Conservation (phyloP, 1,140 invertebrate genomes). For the Druon quercuslanigerum region DNA sequence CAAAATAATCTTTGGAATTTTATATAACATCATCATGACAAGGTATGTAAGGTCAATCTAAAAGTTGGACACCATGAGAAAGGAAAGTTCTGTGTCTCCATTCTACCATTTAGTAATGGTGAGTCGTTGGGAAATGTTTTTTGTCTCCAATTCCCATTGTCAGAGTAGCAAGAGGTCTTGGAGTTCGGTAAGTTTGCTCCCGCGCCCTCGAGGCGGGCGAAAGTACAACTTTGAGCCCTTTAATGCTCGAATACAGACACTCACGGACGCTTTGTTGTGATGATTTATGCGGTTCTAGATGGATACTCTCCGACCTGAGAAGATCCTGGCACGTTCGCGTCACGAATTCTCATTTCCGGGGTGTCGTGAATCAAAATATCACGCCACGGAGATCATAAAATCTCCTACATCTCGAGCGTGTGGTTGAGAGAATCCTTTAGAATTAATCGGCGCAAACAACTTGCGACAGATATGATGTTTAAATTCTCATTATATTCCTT, state of each 20-base stretch:
- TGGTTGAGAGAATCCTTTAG: constrained; percentile 2
- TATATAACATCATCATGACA: constrained; percentile 8
- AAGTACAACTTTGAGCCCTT: constrained; percentile 27
- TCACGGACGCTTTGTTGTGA: constrained; percentile 24
- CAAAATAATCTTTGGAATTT: neutral
- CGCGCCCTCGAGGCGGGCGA: constrained; percentile 17
- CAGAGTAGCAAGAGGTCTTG: neutral
- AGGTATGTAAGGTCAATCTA: constrained; percentile 18
- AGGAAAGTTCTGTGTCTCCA: constrained; percentile 14
- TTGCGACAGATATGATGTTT: constrained; percentile 11
- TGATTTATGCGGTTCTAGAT: constrained; percentile 25
- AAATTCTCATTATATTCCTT: neutral
- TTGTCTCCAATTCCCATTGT: constrained; percentile 18
- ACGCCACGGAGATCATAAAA: constrained; percentile 27
- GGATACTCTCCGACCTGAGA: constrained; percentile 23
- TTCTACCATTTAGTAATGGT: constrained; percentile 14
- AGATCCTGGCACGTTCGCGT: constrained; percentile 30
- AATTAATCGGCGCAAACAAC: neutral
- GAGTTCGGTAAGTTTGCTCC: constrained; percentile 7
- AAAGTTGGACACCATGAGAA: constrained; percentile 30
- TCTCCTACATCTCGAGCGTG: constrained; percentile 17
- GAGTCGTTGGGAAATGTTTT: constrained; percentile 24
- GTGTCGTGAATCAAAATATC: constrained; percentile 30
- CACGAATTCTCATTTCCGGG: constrained; percentile 30
- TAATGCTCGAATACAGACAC: constrained; percentile 24